These are phyloP conservation scores for Ametastegia equiseti DNA, from an alignment of 2,888 invertebrate species.

Conservation along the genomic window DNA sequence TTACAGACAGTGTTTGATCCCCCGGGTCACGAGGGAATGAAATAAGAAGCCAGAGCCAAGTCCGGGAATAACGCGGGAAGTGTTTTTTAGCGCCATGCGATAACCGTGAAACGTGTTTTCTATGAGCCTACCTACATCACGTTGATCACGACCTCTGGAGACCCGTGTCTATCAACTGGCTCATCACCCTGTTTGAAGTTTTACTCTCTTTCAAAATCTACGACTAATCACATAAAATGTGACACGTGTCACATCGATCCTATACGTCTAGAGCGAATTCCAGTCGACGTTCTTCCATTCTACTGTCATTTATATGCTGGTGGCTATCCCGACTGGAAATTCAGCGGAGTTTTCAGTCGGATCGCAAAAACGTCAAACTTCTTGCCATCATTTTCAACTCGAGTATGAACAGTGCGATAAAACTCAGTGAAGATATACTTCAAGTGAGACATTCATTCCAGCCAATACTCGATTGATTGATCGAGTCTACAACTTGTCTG, in stretches of 20 bases:
- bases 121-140: not conserved
- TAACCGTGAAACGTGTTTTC: constrained; percentile 6
- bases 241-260: not conserved
- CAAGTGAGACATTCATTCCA: not conserved
- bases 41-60: not conserved
- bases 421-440: not conserved
- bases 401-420: not conserved
- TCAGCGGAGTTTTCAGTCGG: not conserved
- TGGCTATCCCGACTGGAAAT: not conserved
- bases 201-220: not conserved
- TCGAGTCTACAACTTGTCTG: not conserved
- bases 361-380: not conserved
- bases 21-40: constrained; percentile 13
- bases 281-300: constrained; percentile 40
- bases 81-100: not conserved
- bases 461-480: not conserved
- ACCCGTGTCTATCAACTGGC: constrained; percentile 3
- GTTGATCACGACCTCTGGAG: not conserved
- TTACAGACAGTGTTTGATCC: not conserved
- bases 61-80: not conserved
- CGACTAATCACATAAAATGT: constrained; percentile 1
- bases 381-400: not conserved
- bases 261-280: constrained; percentile 19
- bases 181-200: not conserved
- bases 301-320: constrained; percentile 54